Evolutionary conservation across 2,113 vertebrate species (phyloP).

Genomic region (Malurus alboscapulatus): DNA sequence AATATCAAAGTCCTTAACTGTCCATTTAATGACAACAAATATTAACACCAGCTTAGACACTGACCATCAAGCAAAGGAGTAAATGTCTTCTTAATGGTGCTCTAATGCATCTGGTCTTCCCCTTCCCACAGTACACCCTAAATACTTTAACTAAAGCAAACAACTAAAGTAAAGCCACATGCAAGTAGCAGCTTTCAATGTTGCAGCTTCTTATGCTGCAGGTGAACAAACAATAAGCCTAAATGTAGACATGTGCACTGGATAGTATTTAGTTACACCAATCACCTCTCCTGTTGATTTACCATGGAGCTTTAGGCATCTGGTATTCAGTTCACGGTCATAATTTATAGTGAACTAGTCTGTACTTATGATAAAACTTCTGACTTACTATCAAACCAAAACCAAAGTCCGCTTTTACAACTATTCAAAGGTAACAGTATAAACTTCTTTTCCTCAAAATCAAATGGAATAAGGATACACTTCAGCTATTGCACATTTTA

Average conservation of each 20-base stretch:
- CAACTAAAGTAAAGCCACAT: background rate
- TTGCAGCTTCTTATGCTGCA: background rate
- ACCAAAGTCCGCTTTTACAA: background rate
- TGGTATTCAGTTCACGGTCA: background rate
- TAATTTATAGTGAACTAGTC: background rate
- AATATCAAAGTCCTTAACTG: background rate
- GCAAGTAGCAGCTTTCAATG: background rate
- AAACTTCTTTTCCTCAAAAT: background rate
- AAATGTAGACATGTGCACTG: background rate
- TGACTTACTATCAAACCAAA: background rate
- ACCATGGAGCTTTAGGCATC: background rate
- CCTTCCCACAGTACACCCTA: background rate
- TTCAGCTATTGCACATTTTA: background rate
- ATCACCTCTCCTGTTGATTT: background rate
- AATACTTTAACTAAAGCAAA: background rate
- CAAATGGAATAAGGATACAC: background rate
- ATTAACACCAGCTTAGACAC: background rate
- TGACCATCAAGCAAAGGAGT: background rate
- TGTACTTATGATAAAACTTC: background rate
- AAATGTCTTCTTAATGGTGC: background rate
- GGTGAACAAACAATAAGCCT: background rate
- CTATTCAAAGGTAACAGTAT: background rate
- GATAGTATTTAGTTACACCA: background rate
- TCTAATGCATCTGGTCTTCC: background rate
- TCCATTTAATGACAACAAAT: background rate